A percentile compares a stretch with the other conserved stretches of the same genome.
These are phyloP conservation scores for Physella acuta DNA, from an alignment of 1,140 invertebrate species.

Conservation along the genomic window DNA sequence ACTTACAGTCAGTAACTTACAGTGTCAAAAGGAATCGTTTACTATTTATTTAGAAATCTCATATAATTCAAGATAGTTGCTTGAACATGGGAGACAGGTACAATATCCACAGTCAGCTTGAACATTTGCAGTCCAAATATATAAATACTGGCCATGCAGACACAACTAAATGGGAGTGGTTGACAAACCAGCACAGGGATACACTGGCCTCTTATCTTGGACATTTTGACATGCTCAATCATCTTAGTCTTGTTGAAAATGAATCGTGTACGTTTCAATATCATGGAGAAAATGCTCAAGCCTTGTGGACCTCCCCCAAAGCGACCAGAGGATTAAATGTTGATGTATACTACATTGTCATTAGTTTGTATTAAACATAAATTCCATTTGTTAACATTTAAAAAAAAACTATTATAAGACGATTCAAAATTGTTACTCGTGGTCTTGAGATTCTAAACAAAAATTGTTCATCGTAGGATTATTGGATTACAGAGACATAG, in stretches of 20 bases:
- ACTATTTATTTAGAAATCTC: too few species aligned
- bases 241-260: constrained; percentile 93
- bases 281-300: constrained; percentile 98
- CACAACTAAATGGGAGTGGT: constrained; percentile 80
- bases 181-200: constrained; percentile 85
- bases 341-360: not conserved
- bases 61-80: too few species aligned
- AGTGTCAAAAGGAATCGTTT: too few species aligned
- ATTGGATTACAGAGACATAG: too few species aligned
- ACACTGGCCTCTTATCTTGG: constrained; percentile 91
- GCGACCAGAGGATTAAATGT: constrained; percentile 83
- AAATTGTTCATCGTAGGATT: too few species aligned
- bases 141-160: constrained; percentile 97
- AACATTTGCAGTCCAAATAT: constrained; percentile 98
- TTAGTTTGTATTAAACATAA: too few species aligned
- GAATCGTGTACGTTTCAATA: constrained; percentile 93
- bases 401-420: too few species aligned
- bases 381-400: too few species aligned
- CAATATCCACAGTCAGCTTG: constrained; percentile 97
- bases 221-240: constrained; percentile 91
- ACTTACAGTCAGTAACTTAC: too few species aligned
- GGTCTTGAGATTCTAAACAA: too few species aligned
- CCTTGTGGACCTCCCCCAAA: constrained; percentile 97
- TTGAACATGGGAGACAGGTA: constrained; percentile 93
- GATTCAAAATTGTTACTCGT: too few species aligned